Base-by-base conservation (phyloP, 2,888 invertebrate species). In the Limnephilus lunatus region DNA sequence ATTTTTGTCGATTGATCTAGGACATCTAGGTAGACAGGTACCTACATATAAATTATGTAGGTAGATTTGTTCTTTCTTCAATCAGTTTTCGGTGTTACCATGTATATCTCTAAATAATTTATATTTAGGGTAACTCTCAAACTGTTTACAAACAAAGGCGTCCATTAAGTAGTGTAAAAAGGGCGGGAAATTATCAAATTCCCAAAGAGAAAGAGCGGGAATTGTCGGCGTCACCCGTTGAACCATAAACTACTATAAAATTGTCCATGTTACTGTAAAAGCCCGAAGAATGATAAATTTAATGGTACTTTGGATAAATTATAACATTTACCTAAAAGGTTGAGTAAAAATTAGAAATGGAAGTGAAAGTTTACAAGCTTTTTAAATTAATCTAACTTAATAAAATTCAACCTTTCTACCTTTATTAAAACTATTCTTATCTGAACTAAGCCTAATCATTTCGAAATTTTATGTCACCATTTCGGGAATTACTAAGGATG, bases 131-230 rank as follows among this genome's bases (percentile, higher is more conserved):
- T 19, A 35, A 32, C 32, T 19, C 83, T 25, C 7, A 35, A 35
- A 83, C 19, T 35, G 83, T 83, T 83, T 83, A 83, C 83, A 83
- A 83, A 83, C 83, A 83, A 83, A 11, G 35, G 3, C 35, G 83
- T 39, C 25, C 83, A 83, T 83, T 83, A 39, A 25, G 11, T 35
- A 25, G 25, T 35, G 35, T 30, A 44, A n/a, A 86, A 48, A 86
- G 86, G 86, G 86, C 86, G 86, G 86, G 86, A 86, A 86, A 68
- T 44, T n/a, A 32, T 85, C n/a, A 48, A 53, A 86, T 86, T 86
- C 86, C n/a, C 44, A 35, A 30, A 86, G 86, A 86, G 25, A 86
- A 86, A 35, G 48, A 86, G 48, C 44, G 48, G 48, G 86, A 48
- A n/a, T 25, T 31, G n/a, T 39, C 12, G n/a, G 53, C 48, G 48